These are phyloP conservation scores for Drosophila phalerata DNA, from an alignment of 2,888 invertebrate species.

Conservation along the genomic window DNA sequence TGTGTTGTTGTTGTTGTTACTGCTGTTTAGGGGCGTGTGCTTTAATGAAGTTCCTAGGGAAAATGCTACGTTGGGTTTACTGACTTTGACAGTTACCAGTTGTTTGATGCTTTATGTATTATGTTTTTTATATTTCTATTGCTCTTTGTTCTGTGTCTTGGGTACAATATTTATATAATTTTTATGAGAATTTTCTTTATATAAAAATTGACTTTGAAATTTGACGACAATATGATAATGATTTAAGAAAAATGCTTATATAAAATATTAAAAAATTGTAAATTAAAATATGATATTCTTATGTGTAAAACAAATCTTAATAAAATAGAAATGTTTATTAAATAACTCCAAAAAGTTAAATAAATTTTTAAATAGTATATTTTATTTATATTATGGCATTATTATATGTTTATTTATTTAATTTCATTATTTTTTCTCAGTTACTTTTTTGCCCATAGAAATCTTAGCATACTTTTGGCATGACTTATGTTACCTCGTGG, in stretches of 20 bases:
- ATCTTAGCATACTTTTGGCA: constrained; percentile 64
- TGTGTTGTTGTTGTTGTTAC: constrained; percentile 11
- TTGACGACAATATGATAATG: background rate
- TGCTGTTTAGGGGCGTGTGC: constrained; percentile 49
- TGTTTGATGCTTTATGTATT: constrained; percentile 25
- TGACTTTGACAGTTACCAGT: constrained; percentile 73
- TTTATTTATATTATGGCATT: too few species aligned
- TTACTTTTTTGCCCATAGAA: too few species aligned
- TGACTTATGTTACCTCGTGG: constrained; percentile 1
- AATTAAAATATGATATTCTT: too few species aligned
- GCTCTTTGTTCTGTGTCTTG: constrained; percentile 40
- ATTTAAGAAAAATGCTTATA: background rate
- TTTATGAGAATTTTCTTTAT: background rate
- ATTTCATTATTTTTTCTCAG: too few species aligned
- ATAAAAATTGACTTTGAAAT: background rate
- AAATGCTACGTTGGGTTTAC: constrained; percentile 30
- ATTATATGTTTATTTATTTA: too few species aligned
- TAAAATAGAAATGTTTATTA: too few species aligned
- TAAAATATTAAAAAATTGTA: too few species aligned
- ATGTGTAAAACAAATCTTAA: too few species aligned
- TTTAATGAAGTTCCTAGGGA: constrained; percentile 66
- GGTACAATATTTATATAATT: constrained; percentile 53
- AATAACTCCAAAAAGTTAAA: too few species aligned
- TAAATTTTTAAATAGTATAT: too few species aligned
- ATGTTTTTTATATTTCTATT: constrained; percentile 28